Percentiles rank a stretch among this genome's conserved stretches.
phyloP scores from a whole-genome alignment of 1,140 invertebrate genomes.

The Listronotus bonariensis region DNA sequence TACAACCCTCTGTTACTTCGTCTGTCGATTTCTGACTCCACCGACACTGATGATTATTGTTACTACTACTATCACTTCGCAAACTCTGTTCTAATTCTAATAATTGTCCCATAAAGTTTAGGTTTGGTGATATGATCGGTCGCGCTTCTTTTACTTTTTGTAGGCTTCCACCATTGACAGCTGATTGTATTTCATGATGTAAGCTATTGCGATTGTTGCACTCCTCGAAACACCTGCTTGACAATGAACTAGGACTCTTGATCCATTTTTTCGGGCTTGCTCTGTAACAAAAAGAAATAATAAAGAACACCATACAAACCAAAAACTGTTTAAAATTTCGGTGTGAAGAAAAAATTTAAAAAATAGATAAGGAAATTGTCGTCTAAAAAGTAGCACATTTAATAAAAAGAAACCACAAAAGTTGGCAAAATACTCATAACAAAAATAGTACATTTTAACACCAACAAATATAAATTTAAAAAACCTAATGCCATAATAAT shows the following conservation, averaged over 20 bases:
- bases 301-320: too few relatives aligned
- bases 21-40: conserved; percentile 61
- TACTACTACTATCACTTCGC: conserved; percentile 58
- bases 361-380: too few relatives aligned
- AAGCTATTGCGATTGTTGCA: conserved; percentile 93
- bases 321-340: too few relatives aligned
- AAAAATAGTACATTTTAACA: too few relatives aligned
- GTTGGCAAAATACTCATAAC: too few relatives aligned
- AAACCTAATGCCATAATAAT: too few relatives aligned
- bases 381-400: too few relatives aligned
- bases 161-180: conserved; percentile 90
- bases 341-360: too few relatives aligned
- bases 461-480: too few relatives aligned
- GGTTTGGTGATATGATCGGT: conserved; percentile 92
- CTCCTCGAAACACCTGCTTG: conserved; percentile 94
- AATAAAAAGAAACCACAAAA: too few relatives aligned
- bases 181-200: conserved; percentile 88
- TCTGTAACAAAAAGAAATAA: conserved; percentile 69
- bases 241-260: conserved; percentile 89
- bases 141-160: conserved; percentile 83
- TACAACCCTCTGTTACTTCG: conserved; percentile 62
- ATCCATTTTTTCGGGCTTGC: conserved; percentile 76
- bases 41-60: conserved; percentile 58
- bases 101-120: conserved; percentile 97
- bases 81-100: conserved; percentile 82